These are phyloP conservation scores for Crypturellus tataupa DNA, from an alignment of 2,797 vertebrate genomes.

Conservation along the genomic window DNA sequence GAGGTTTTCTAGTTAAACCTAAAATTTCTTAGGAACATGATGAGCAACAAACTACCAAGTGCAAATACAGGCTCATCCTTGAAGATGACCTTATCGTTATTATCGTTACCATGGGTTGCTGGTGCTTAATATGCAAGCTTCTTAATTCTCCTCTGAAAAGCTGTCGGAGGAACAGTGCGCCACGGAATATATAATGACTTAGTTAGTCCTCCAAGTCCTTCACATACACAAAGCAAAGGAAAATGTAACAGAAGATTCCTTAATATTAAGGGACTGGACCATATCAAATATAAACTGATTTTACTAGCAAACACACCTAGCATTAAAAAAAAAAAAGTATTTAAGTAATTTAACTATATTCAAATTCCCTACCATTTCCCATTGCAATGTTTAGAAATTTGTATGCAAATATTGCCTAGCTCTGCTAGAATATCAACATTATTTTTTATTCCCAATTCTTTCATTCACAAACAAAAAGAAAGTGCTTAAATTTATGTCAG, in stretches of 20 bases:
- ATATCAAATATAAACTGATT: neutral
- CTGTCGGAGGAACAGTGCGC: conserved; percentile 20
- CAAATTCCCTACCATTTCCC: neutral
- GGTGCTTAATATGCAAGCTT: conserved; percentile 69
- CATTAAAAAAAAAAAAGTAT: neutral
- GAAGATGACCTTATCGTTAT: conserved; percentile 38
- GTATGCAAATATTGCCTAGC: neutral
- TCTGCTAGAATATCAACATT: neutral
- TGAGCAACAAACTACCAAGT: neutral
- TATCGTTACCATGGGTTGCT: conserved; percentile 24
- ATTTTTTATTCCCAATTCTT: neutral
- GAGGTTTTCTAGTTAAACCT: conserved; percentile 18
- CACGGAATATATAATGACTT: conserved; percentile 61
- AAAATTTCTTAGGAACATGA: neutral
- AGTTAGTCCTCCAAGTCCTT: conserved; percentile 14
- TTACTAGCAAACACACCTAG: neutral
- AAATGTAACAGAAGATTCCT: neutral
- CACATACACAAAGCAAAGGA: neutral
- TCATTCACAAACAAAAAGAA: neutral
- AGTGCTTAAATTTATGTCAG: neutral
- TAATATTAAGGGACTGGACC: neutral
- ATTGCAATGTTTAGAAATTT: neutral
- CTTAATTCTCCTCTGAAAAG: conserved; percentile 66
- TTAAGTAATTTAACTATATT: neutral
- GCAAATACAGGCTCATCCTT: conserved; percentile 60